These are phyloP conservation scores for Myotis daubentonii DNA, from an alignment of 2,797 vertebrate genomes.

Conservation along the genomic window DNA sequence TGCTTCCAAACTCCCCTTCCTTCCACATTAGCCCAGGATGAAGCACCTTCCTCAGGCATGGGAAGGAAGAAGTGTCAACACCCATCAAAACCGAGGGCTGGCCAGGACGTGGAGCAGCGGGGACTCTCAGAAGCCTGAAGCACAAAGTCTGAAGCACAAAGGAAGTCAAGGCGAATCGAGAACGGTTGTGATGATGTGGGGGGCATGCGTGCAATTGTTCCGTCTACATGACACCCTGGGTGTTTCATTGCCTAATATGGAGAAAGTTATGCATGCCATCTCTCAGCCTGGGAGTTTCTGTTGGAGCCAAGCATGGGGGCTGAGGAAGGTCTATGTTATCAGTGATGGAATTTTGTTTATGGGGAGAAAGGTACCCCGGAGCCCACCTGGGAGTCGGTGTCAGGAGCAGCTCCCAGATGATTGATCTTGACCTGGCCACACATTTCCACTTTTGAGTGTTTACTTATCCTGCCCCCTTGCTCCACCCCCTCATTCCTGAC, in stretches of 20 bases:
- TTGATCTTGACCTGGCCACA: background rate
- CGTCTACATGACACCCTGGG: background rate
- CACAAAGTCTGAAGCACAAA: background rate
- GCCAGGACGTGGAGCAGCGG: background rate
- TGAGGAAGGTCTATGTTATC: conserved; percentile 69
- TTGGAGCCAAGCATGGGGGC: background rate
- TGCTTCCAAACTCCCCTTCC: background rate
- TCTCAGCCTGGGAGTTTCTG: conserved; percentile 41
- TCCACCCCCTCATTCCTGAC: background rate
- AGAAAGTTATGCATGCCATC: conserved; percentile 45
- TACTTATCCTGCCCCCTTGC: background rate
- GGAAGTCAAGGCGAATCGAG: background rate
- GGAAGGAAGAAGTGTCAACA: background rate
- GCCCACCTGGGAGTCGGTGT: background rate
- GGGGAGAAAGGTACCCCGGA: conserved; percentile 74
- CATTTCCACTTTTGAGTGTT: background rate
- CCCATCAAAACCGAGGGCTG: background rate
- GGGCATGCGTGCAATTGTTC: background rate
- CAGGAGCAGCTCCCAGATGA: background rate
- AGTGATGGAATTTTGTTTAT: conserved; percentile 75
- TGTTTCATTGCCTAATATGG: conserved; percentile 62
- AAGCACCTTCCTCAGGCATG: fast-evolving
- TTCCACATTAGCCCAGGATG: background rate
- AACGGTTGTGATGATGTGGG: background rate
- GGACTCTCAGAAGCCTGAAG: background rate